phyloP scores from a whole-genome alignment of 1,140 invertebrate genomes.

The Drosophila albomicans region DNA sequence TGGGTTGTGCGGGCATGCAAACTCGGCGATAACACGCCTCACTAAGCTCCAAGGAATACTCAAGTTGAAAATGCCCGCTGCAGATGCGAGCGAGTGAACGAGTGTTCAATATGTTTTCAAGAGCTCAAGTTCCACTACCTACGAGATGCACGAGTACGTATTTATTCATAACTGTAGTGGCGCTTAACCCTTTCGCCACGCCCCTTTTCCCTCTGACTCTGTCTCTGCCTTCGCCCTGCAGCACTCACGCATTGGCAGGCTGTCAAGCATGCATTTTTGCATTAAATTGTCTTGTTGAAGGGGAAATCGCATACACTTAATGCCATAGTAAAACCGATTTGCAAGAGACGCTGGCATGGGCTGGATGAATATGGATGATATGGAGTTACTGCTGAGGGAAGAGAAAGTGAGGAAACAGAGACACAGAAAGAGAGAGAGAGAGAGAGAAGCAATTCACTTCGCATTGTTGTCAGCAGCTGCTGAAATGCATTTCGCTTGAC shows the following conservation, averaged over 20 bases:
- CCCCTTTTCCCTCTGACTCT: background rate
- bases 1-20: conserved; percentile 77
- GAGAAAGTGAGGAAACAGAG: too few relatives aligned
- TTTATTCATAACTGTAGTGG: conserved; percentile 76
- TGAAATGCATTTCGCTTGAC: conserved; percentile 71
- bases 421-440: background rate
- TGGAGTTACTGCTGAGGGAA: too few relatives aligned
- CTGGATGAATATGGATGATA: background rate
- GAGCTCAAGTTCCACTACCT: conserved; percentile 45
- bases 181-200: conserved; percentile 14
- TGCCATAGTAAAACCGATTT: conserved; percentile 72
- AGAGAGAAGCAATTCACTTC: conserved; percentile 34
- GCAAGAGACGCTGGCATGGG: conserved; percentile 52
- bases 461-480: conserved; percentile 58
- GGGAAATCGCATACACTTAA: conserved; percentile 80
- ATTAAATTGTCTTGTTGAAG: conserved; percentile 79
- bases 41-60: conserved; percentile 52
- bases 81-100: conserved; percentile 2
- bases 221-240: conserved; percentile 3
- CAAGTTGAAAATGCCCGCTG: conserved; percentile 9
- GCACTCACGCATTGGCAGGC: conserved; percentile 61
- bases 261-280: conserved; percentile 77
- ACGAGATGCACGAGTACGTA: conserved; percentile 26
- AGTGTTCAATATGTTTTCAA: conserved; percentile 34
- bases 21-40: conserved; percentile 70